Evolutionary conservation across 2,113 vertebrate species (phyloP).

Genomic region (Odocoileus virginianus): DNA sequence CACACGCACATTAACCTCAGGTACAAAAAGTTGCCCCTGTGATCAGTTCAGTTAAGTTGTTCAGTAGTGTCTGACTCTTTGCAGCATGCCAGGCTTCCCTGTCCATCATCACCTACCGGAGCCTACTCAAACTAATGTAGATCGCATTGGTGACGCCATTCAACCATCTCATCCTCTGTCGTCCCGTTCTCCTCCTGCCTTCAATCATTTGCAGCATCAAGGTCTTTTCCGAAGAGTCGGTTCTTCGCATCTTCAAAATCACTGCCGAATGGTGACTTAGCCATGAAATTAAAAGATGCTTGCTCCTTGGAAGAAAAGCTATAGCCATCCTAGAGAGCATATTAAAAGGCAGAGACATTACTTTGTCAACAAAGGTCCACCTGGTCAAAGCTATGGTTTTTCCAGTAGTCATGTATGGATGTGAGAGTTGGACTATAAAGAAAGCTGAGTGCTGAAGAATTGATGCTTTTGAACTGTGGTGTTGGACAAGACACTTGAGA

Average conservation of each 20-base stretch:
- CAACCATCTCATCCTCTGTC: not conserved
- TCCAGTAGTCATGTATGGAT: not conserved
- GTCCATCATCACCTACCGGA: not conserved
- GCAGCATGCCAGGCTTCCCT: not conserved
- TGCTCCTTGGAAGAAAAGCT: not conserved
- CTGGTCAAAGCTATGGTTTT: not conserved
- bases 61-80: not conserved
- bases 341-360: not conserved
- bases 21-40: not conserved
- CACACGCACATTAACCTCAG: not conserved
- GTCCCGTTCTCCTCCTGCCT: accelerated
- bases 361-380: not conserved
- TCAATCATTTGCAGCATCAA: not conserved
- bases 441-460: not conserved
- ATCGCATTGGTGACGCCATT: accelerated
- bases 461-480: not conserved
- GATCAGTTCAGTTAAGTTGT: not conserved
- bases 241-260: not conserved
- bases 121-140: not conserved
- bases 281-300: no score
- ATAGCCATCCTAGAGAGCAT: not conserved
- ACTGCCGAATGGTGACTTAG: no score
- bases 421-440: not conserved
- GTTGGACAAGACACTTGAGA: not conserved
- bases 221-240: accelerated